phyloP scores from a whole-genome alignment of 2,888 invertebrate species.

The Hedychridium roseum region DNA sequence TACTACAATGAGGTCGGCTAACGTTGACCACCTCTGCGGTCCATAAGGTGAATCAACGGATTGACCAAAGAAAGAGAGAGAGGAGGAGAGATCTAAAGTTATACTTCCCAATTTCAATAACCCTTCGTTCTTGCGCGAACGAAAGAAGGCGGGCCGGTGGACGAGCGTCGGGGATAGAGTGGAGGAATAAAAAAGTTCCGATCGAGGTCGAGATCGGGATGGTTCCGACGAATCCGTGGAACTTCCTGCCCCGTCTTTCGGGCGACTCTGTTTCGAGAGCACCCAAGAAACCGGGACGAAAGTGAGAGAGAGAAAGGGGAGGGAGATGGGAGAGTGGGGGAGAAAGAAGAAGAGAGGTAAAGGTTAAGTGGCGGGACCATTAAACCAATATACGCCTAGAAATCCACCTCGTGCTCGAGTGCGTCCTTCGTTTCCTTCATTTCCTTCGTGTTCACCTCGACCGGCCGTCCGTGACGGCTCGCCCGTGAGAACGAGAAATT shows the following conservation, averaged over 20 bases:
- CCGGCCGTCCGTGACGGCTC: background rate
- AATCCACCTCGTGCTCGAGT: constrained; percentile 18
- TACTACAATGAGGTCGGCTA: too few relatives aligned
- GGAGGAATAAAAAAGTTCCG: constrained; percentile 27
- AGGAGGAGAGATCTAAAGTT: constrained; percentile 23
- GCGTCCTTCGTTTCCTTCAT: constrained; percentile 23
- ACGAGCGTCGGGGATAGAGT: too few relatives aligned
- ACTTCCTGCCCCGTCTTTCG: constrained; percentile 35
- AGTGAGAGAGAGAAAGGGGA: background rate
- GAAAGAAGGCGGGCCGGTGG: too few relatives aligned
- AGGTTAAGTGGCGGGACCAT: constrained; percentile 35
- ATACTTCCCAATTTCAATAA: constrained; percentile 36
- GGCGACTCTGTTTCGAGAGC: constrained; percentile 37
- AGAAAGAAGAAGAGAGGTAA: constrained; percentile 12
- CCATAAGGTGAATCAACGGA: background rate
- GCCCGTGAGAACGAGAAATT: too few relatives aligned
- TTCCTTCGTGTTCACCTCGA: constrained; percentile 15
- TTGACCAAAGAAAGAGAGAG: background rate
- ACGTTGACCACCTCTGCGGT: too few relatives aligned
- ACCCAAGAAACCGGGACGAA: constrained; percentile 11
- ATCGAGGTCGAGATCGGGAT: constrained; percentile 31
- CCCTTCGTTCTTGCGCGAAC: constrained; percentile 8
- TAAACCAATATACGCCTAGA: constrained; percentile 37
- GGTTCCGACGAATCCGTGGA: constrained; percentile 26
- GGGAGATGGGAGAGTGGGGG: background rate